These are phyloP conservation scores for Dasypolia templi DNA, from an alignment of 2,888 invertebrate species.

Conservation along the genomic window DNA sequence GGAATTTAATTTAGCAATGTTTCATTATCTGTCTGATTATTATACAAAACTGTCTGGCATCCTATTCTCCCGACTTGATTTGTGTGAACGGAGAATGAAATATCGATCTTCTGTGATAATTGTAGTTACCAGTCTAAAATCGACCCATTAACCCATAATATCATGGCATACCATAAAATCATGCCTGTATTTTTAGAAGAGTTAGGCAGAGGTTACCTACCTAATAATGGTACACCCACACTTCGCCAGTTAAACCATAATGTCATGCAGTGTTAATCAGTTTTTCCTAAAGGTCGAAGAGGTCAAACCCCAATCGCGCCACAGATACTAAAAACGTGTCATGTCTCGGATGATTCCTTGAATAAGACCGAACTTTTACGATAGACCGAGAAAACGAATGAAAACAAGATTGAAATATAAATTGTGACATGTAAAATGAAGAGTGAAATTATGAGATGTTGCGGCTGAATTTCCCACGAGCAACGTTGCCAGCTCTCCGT, in stretches of 20 bases:
- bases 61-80: not conserved
- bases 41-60: not conserved
- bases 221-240: not conserved
- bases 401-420: constrained; percentile 58
- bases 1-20: constrained; percentile 6
- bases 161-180: not conserved
- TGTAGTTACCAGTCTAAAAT: not conserved
- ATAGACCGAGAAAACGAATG: constrained; percentile 48
- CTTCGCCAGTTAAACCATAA: not conserved
- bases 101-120: not conserved
- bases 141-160: too few relatives aligned
- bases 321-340: constrained; percentile 42
- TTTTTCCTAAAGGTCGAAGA: constrained; percentile 30
- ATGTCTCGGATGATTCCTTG: constrained; percentile 32
- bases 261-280: constrained; percentile 27
- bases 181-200: not conserved
- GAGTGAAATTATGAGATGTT: constrained; percentile 51
- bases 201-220: not conserved
- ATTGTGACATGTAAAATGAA: constrained; percentile 58
- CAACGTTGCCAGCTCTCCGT: constrained; percentile 35
- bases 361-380: constrained; percentile 48
- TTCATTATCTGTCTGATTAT: constrained; percentile 1
- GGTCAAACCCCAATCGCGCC: constrained; percentile 38
- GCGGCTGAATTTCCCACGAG: constrained; percentile 53
- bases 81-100: not conserved